Base-by-base conservation (phyloP, 2,113 vertebrate species). In the Lathamus discolor region DNA sequence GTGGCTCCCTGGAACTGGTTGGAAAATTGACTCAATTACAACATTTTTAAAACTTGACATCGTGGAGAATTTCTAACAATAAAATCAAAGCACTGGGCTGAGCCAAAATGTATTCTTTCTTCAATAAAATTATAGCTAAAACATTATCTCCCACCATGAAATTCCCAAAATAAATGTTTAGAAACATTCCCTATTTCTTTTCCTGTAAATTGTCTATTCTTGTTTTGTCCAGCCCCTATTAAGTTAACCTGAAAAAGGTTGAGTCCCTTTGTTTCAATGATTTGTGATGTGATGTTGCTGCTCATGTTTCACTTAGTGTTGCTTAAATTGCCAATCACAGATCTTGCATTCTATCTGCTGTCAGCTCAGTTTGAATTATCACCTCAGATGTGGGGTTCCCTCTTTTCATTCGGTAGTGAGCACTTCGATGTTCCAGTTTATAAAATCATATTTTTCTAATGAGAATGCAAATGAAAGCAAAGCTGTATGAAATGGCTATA, bases 381-480 rank as follows among this genome's bases (percentile, higher is more conserved):
- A 95, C 96, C 98, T 97, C 76, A 90, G 97, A 97, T 95, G 74
- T 2, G 49, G 93, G 97, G 92, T 94, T 96, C 96, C 88, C 93
- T 44, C 35, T 86, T 96, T 95, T 43, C 85, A 72, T 91, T 66
- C 79, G 48, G 80, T 95, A 96, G 86, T 73, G 94, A 96, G 96
- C 96, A 93, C 96, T 97, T 96, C 95, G 97, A 96, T 64, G 37
- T 98, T 97, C 96, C 82, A 92, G 96, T 98, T 98, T 97, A 97
- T 90, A 96, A 97, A 98, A 98, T 98, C 92, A 89, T 97, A 96
- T 98, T 98, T 98, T 97, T 96, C 97, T 99, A 99, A 99, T 98
- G 98, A 99, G 98, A 97, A 99, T 97, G 97, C 96, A 98, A 99
- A 98, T 98, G 98, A 98, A 98, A 98, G 98, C 96, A 98, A 98